Base-by-base conservation (phyloP, 2,797 vertebrate species). In the Enteromius trimaculatus region DNA sequence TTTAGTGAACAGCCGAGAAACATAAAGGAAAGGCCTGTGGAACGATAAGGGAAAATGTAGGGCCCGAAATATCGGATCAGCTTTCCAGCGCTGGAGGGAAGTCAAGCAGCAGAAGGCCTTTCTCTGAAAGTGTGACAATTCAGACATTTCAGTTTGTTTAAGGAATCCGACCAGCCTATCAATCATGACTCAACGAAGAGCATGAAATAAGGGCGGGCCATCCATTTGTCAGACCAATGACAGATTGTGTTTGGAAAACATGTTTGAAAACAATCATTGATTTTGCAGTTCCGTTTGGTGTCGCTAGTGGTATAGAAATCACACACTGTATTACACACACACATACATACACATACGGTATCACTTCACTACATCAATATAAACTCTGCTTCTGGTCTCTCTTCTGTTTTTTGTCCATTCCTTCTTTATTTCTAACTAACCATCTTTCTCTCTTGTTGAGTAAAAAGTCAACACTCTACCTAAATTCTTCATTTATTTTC, bases 401-500 rank as follows among this genome's bases (percentile, higher is more conserved):
- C 66, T 47, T 23, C 14, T 16, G 16, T 66, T 49, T 76, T 44
- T 76, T 26, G 47, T 21, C 16, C 23, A 66, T 82, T 62, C 60
- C 11, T 49, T 70, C 53, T 70, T 62, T 70, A 62, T 83, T 70
- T 83, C 65, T 62, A 62, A 68, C 64, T 19, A 83, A 77, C 49
- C 31, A 82, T n/a, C 34, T 64, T 62, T 71, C 79, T 74, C 77
- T 77, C 62, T 84, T 83, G 83, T 85, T 69, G 81, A 86, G 60
- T 83, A 86, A 81, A 82, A 84, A 86, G 75, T 87, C 86, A 80
- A 86, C 83, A 88, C 29, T 49, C 34, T 79, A 51, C 83, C 72
- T 16, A 79, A 83, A 80, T 82, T 29, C 79, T 84, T 88, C 79
- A 85, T 87, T 85, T 89, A 87, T 85, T 87, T 72, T 87, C 87